These are phyloP conservation scores for Ormia ochracea DNA, from an alignment of 2,888 invertebrate genomes.

Conservation along the genomic window DNA sequence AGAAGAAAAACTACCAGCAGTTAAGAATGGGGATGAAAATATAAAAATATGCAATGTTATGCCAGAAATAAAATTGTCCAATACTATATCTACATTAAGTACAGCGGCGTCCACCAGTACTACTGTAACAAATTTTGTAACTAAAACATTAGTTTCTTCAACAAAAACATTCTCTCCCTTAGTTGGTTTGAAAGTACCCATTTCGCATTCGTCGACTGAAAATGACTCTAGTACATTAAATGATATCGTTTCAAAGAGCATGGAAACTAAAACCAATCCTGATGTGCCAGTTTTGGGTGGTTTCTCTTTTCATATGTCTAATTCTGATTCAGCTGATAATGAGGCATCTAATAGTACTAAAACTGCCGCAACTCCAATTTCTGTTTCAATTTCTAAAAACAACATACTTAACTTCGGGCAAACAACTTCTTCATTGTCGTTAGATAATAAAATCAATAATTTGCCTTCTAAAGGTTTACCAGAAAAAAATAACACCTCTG, in stretches of 20 bases:
- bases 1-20: neutral
- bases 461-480: neutral
- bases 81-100: neutral
- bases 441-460: neutral
- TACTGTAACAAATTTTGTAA: neutral
- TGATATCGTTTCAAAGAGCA: neutral
- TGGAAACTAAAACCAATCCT: neutral
- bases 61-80: neutral
- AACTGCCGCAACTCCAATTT: neutral
- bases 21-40: neutral
- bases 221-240: neutral
- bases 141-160: constrained; percentile 35
- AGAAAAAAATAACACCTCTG: neutral
- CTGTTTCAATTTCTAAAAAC: neutral
- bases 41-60: neutral
- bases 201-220: constrained; percentile 12
- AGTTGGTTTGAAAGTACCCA: constrained; percentile 62
- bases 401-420: neutral
- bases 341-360: neutral
- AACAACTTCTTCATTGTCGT: neutral
- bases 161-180: constrained; percentile 52
- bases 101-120: constrained; percentile 19
- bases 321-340: neutral
- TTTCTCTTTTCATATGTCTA: constrained; percentile 7
- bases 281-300: constrained; percentile 23